Evolutionary conservation across 1,140 invertebrate species (phyloP).

Genomic region (Xylocopa sonorina): DNA sequence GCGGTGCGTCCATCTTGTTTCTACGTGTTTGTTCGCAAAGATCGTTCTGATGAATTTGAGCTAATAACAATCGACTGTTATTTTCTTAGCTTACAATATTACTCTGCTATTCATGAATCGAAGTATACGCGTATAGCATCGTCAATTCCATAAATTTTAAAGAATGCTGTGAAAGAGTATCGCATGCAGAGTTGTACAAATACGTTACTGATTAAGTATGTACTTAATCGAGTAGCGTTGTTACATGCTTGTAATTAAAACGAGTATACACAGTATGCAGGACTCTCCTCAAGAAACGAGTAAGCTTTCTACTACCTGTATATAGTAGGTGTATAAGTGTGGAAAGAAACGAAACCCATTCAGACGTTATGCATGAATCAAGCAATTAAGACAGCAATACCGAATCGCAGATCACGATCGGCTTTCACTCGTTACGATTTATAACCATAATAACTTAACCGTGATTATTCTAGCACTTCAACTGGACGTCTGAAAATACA

Average conservation of each 20-base stretch:
- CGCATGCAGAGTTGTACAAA: no score
- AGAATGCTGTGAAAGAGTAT: no score
- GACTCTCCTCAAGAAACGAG: not conserved
- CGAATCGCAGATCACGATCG: not conserved
- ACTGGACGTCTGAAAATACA: not conserved
- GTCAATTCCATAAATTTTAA: no score
- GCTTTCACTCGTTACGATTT: conserved; percentile 11
- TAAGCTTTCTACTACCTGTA: not conserved
- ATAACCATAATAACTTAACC: not conserved
- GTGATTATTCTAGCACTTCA: not conserved
- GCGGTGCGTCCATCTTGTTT: no score
- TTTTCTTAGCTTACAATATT: no score
- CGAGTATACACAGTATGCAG: not conserved
- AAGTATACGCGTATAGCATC: no score
- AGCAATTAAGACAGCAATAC: not conserved
- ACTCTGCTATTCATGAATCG: no score
- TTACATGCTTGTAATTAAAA: not conserved
- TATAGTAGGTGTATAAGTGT: not conserved
- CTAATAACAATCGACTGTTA: no score
- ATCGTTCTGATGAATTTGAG: no score
- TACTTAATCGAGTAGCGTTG: not conserved
- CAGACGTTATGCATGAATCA: not conserved
- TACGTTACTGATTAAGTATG: not conserved
- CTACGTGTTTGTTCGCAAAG: no score
- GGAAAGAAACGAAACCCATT: not conserved